phyloP scores from a whole-genome alignment of 92 coral and sea anemone genomes.

The Parazoanthus atlanticus region DNA sequence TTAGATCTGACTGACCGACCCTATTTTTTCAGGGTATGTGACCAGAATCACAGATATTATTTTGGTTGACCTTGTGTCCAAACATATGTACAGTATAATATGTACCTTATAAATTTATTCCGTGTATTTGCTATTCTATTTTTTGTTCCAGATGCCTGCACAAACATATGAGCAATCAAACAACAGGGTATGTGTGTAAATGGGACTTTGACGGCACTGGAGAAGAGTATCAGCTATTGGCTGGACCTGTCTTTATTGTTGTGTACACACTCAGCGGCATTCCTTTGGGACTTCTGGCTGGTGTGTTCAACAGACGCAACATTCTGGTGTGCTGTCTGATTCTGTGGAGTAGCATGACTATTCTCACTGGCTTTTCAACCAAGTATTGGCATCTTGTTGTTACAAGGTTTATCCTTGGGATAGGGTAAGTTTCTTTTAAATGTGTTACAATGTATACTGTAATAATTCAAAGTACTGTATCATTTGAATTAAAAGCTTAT shows the following conservation, averaged over 20 bases:
- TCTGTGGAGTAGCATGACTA: conserved; percentile 94
- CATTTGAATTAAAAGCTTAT: no score
- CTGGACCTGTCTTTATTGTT: conserved; percentile 95
- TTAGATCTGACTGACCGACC: no score
- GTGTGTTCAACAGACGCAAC: conserved; percentile 82
- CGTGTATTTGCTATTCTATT: no score
- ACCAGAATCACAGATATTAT: no score
- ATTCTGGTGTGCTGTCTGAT: conserved; percentile 81
- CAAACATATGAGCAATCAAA: conserved; percentile 45
- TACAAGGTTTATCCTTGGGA: conserved; percentile 89
- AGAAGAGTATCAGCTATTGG: conserved; percentile 85
- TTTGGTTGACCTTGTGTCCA: no score
- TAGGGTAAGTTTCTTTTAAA: conserved; percentile 72
- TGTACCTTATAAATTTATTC: no score
- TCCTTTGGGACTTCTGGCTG: conserved; percentile 87
- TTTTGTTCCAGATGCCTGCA: conserved; percentile 59
- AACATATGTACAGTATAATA: no score
- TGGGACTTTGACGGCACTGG: conserved; percentile 99
- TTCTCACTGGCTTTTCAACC: conserved; percentile 89
- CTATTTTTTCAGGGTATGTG: no score
- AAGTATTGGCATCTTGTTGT: conserved; percentile 93
- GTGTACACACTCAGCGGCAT: conserved; percentile 94
- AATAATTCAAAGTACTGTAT: no score
- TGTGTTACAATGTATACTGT: no score
- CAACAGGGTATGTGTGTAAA: conserved; percentile 58